phyloP scores from a whole-genome alignment of 2,888 invertebrate genomes.

The Pasiphila rectangulata region DNA sequence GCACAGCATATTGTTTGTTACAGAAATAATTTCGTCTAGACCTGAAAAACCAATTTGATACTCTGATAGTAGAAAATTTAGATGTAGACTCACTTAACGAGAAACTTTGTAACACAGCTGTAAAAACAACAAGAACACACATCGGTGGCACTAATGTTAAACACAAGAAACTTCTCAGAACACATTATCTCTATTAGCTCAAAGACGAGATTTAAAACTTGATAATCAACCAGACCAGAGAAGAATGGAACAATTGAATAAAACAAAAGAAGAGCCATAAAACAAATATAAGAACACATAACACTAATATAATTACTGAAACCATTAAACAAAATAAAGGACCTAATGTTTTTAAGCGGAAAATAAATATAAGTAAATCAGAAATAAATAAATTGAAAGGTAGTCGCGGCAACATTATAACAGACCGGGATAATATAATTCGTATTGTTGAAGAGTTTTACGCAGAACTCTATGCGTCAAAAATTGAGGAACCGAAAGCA shows the following conservation, averaged over 20 bases:
- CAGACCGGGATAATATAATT: not conserved
- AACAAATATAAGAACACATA: not conserved
- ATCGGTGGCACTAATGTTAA: not conserved
- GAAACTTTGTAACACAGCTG: not conserved
- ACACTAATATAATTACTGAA: conserved; percentile 1
- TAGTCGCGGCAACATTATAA: not conserved
- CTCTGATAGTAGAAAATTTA: not conserved
- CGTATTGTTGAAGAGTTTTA: no score
- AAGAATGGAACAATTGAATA: not conserved
- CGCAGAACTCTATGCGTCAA: no score
- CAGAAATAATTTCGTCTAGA: not conserved
- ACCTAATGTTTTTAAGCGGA: no score
- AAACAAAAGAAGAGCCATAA: not conserved
- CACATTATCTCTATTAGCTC: not conserved
- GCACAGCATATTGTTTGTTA: not conserved
- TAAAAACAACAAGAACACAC: not conserved
- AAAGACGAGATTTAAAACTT: no score
- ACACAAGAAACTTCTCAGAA: not conserved
- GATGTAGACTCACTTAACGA: conserved; percentile 1
- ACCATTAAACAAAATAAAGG: not conserved
- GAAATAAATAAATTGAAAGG: not conserved
- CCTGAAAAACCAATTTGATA: not conserved
- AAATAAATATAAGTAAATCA: not conserved
- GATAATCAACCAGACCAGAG: not conserved
- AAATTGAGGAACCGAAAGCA: no score